Evolutionary conservation across 2,113 vertebrate genomes (phyloP).

Genomic region (Labrus mixtus): DNA sequence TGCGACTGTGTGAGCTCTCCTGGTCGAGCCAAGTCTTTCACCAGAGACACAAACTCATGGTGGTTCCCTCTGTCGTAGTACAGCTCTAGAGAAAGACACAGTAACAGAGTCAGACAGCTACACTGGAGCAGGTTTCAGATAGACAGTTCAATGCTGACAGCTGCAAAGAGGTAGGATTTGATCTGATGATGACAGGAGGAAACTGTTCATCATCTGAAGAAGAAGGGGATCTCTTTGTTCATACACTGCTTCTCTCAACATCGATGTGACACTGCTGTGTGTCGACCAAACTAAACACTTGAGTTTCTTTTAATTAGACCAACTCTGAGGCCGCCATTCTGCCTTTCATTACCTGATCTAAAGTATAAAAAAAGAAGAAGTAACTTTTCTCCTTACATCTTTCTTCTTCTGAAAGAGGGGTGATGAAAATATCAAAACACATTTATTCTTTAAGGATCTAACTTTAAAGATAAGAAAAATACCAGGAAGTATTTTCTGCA

Average conservation of each 20-base stretch:
- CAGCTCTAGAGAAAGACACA: slow-evolving; percentile 84
- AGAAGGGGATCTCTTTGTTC: background rate
- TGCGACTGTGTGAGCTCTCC: slow-evolving; percentile 94
- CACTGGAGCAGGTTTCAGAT: background rate
- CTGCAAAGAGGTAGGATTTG: background rate
- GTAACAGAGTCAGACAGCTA: slow-evolving; percentile 1
- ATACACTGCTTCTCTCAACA: background rate
- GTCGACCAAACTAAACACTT: background rate
- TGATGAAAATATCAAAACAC: too few relatives aligned
- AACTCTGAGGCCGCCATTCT: background rate
- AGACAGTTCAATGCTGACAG: background rate
- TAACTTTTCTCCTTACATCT: background rate
- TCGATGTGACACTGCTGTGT: too few relatives aligned
- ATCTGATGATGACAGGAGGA: background rate
- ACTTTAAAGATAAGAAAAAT: too few relatives aligned
- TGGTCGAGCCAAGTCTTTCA: slow-evolving; percentile 94
- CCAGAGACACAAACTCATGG: slow-evolving; percentile 96
- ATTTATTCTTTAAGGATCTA: too few relatives aligned
- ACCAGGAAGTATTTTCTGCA: too few relatives aligned
- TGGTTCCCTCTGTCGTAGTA: slow-evolving; percentile 98
- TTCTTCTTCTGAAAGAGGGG: background rate
- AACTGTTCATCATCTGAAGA: background rate
- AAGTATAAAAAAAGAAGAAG: background rate
- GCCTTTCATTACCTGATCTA: background rate
- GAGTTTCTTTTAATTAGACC: background rate